Base-by-base conservation (phyloP, 2,888 invertebrate species). In the Acronicta alni region DNA sequence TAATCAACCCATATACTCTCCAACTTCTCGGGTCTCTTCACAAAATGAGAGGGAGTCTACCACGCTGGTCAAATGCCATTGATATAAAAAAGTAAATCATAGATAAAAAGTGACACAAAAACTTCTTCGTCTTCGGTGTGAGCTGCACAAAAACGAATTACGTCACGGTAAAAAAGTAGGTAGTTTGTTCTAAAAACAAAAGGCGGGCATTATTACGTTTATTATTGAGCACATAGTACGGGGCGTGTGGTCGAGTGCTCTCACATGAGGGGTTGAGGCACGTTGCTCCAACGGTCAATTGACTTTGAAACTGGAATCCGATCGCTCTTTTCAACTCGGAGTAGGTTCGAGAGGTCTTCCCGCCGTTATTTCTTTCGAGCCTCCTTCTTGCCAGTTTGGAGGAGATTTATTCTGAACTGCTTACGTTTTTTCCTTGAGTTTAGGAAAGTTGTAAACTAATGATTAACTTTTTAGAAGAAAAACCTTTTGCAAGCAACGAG, bases 291-390 rank as follows among this genome's bases (percentile, higher is more conserved):
- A 67, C 72, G 83, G 83, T 82, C 84, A 78, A 84, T 84, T 84
- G 83, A 84, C 82, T 83, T 83, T 80, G 80, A 83, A 84, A 84
- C 83, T 84, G 83, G 83, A 78, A 72, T 72, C 62, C 67, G 67
- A 82, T 80, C 73, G 81, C 75, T 75, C 72, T 79, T 79, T 72
- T 54, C 70, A 77, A 77, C 75, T 78, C 57, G n/a, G 51, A 82
- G 71, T 48, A 65, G 57, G 32, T 72, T 76, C 51, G 60, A 77
- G 76, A 58, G 65, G 59, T 42, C 60, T 71, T 65, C 49, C 51
- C 58, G n/a, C 62, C 68, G 59, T 76, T 78, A 71, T 76, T 79
- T 80, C 72, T 60, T 68, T 73, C 67, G 56, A 69, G 32, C 41
- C 41, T 8, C 38, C 41, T 59, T 64, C 61, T 57, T 45, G 16